Evolutionary conservation across 2,888 invertebrate species (phyloP).

Genomic region (Xylocampa areola): DNA sequence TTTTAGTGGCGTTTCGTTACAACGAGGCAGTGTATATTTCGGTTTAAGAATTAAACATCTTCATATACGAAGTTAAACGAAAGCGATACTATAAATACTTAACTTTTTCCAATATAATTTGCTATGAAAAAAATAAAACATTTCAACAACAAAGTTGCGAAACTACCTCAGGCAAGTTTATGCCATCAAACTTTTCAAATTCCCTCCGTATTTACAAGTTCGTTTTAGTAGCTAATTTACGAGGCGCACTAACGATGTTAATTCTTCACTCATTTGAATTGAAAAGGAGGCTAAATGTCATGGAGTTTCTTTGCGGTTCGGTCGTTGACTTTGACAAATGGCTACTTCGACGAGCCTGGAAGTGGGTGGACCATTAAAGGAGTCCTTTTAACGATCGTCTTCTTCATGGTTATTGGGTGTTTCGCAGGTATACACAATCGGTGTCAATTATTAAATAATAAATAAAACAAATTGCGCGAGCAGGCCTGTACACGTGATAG

Average conservation of each 20-base stretch:
- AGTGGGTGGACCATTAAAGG: no score
- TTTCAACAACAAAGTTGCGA: not conserved
- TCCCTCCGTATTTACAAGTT: conserved; percentile 24
- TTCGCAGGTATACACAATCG: no score
- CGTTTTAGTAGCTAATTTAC: conserved; percentile 18
- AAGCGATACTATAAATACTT: conserved; percentile 32
- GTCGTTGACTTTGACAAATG: not conserved
- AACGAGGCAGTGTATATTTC: no score
- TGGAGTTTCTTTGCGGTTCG: not conserved
- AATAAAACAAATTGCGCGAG: no score
- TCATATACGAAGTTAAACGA: not conserved
- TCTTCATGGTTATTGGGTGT: no score
- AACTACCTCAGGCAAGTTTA: conserved; percentile 2
- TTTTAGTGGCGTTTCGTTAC: no score
- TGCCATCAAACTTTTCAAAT: conserved; percentile 34
- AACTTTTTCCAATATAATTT: conserved; percentile 51
- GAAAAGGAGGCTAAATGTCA: not conserved
- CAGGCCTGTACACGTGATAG: no score
- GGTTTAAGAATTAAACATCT: not conserved
- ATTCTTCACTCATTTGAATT: conserved; percentile 2
- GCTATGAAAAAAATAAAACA: conserved; percentile 7
- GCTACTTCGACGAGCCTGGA: not conserved
- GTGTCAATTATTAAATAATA: no score
- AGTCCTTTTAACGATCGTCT: no score
- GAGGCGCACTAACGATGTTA: conserved; percentile 6